Base-by-base conservation (phyloP, 2,888 invertebrate genomes). In the Lypha dubia region DNA sequence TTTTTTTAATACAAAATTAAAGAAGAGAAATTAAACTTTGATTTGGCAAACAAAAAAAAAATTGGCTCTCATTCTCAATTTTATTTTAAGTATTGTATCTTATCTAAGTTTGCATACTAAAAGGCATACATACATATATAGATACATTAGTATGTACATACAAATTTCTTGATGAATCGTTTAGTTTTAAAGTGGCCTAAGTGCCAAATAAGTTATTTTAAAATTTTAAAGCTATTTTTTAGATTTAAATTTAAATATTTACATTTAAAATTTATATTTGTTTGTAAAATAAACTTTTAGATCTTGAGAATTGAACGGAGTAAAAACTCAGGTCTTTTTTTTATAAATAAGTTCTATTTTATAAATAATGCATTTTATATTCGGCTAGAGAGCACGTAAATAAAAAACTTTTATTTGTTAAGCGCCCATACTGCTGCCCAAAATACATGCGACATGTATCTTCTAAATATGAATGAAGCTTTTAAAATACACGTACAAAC, bases 61-160 rank as follows among this genome's bases (percentile, higher is more conserved):
- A 24, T 9, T 41, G 8, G 15, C 7, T 56, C 67, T 67, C 58
- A 49, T 62, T 44, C 53, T 60, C 68, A 53, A 20, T 68, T 13
- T 24, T 28, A 13, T 17, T 53, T 41, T 62, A 35, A 22, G 22
- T 13, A 7, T 49, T 28, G 22, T 44, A 67, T 80, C 80, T 73
- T 80, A 80, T 74, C 67, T 51, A 38, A 77, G 22, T 56, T 51
- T 70, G 41, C 17, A 60, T 0, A 20, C 5, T 41, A n/a, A n/a
- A n/a, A n/a, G n/a, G n/a, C n/a, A n/a, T n/a, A n/a, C 46, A 20
- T n/a, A 44, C 38, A n/a, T 38, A 24, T 9, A 44, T 11, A 63
- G 0, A 24, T n/a, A 17, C 32, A 58, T n/a, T n/a, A n/a, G n/a
- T n/a, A n/a, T n/a, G n/a, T 4, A 13, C 20, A 11, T 60, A 20